Evolutionary conservation across 2,113 vertebrate species (phyloP).

Genomic region (Steatornis caripensis): DNA sequence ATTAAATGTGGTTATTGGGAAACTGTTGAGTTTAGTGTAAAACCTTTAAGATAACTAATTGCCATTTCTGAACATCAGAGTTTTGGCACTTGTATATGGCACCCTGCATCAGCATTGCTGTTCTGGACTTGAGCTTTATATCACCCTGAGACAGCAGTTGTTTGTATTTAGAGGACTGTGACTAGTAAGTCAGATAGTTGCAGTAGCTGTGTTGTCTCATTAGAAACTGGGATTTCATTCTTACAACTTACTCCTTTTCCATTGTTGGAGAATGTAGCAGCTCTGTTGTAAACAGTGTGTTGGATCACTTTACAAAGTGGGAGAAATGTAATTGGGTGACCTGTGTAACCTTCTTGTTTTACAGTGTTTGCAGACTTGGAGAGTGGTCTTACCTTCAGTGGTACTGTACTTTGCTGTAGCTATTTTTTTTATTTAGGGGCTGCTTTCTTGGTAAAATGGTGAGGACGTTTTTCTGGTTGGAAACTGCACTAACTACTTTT

Average conservation of each 20-base stretch:
- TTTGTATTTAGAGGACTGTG: neutral
- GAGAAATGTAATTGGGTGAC: neutral
- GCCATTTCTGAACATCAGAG: neutral
- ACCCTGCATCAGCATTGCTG: neutral
- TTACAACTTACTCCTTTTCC: neutral
- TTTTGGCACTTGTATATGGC: fast-evolving
- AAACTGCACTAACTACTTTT: neutral
- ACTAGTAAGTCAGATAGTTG: neutral
- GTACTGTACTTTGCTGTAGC: neutral
- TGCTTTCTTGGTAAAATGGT: neutral
- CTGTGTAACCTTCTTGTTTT: neutral
- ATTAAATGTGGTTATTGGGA: neutral
- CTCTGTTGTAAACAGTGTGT: neutral
- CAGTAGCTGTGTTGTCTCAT: neutral
- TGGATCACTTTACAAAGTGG: neutral
- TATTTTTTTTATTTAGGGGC: neutral
- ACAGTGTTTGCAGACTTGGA: neutral
- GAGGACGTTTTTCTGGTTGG: neutral
- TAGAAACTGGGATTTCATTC: neutral
- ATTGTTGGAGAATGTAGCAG: neutral
- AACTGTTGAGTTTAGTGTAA: neutral
- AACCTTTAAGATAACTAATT: neutral
- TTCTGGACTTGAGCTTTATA: neutral
- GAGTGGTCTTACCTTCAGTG: neutral
- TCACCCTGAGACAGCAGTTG: fast-evolving